These are phyloP conservation scores for Odontamblyopus rebecca DNA, from an alignment of 2,797 vertebrate species.

Conservation along the genomic window DNA sequence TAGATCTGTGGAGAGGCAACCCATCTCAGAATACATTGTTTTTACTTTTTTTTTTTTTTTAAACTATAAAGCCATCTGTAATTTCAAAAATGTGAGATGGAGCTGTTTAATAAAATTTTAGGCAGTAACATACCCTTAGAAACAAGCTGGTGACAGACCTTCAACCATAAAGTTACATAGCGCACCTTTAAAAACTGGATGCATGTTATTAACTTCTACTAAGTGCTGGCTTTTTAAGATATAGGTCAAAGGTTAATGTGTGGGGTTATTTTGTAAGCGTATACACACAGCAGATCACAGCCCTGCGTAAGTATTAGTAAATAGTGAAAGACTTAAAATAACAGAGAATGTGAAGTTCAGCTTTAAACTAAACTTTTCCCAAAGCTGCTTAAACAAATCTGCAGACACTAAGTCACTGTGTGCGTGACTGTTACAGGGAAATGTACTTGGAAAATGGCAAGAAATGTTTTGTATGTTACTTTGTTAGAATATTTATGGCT, in stretches of 20 bases:
- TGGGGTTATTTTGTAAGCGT: constrained; percentile 4
- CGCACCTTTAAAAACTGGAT: constrained; percentile 36
- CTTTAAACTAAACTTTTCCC: neutral
- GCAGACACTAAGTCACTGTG: neutral
- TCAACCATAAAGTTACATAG: too few species aligned
- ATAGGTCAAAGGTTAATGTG: constrained; percentile 27
- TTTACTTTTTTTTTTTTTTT: too few species aligned
- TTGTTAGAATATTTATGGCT: too few species aligned
- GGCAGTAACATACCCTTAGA: too few species aligned
- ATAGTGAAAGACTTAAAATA: constrained; percentile 22
- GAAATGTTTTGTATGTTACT: neutral
- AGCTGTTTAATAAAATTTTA: too few species aligned
- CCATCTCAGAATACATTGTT: too few species aligned
- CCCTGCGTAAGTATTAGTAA: neutral
- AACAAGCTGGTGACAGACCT: too few species aligned
- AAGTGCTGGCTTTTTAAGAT: constrained; percentile 32
- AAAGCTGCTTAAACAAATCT: constrained; percentile 5
- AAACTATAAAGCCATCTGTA: too few species aligned
- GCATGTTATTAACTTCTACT: constrained; percentile 33
- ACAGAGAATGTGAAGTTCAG: constrained; percentile 9
- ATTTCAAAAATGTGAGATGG: too few species aligned
- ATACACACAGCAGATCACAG: constrained; percentile 19
- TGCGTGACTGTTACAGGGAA: too few species aligned
- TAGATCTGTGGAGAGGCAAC: too few species aligned
- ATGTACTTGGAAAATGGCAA: too few species aligned